phyloP scores from a whole-genome alignment of 2,888 invertebrate species.

The Polydrusus tereticollis region DNA sequence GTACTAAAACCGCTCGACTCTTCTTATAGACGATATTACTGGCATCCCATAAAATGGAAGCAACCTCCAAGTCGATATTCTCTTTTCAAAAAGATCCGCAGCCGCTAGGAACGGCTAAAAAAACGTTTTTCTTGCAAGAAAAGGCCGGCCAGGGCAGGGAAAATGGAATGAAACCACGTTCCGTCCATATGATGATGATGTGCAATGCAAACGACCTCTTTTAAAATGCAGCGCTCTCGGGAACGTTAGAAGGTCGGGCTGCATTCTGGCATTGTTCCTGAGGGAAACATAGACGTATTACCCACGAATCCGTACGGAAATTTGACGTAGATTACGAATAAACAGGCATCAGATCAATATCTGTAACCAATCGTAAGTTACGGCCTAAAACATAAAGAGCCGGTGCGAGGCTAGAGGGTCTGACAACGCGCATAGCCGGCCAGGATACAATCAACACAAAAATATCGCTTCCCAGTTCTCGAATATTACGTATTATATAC shows the following conservation, averaged over 20 bases:
- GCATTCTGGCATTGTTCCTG: constrained; percentile 51
- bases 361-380: constrained; percentile 65
- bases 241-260: constrained; percentile 16
- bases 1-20: constrained; percentile 59
- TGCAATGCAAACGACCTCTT: constrained; percentile 16
- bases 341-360: constrained; percentile 64
- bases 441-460: constrained; percentile 56
- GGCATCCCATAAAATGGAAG: constrained; percentile 64
- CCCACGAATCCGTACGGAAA: constrained; percentile 57
- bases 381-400: constrained; percentile 63
- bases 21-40: constrained; percentile 63
- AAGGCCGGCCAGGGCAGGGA: neutral
- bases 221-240: constrained; percentile 13
- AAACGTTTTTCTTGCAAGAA: neutral
- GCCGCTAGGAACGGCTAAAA: constrained; percentile 10
- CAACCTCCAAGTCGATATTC: constrained; percentile 62
- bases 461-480: constrained; percentile 52
- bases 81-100: constrained; percentile 46
- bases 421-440: constrained; percentile 53
- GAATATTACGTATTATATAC: constrained; percentile 63
- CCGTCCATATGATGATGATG: neutral
- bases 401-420: constrained; percentile 48
- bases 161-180: neutral
- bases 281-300: constrained; percentile 29
- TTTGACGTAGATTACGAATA: constrained; percentile 64